Conservation (phyloP, 1,140 invertebrate genomes). For the Drosophila arawakana region DNA sequence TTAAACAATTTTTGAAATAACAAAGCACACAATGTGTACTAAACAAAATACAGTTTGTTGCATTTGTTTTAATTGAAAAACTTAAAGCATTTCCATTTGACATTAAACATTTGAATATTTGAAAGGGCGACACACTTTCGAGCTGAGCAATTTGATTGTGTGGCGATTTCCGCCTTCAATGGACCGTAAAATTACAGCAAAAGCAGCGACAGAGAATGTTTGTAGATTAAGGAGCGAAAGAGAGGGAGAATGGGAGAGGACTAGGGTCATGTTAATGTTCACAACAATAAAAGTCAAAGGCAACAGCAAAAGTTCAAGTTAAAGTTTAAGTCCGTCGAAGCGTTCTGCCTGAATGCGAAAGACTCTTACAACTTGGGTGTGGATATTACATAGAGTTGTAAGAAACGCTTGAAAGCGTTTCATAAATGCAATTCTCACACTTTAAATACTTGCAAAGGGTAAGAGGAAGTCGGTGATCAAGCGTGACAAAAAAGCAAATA, state of each 20-base stretch:
- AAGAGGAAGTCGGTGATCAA: not conserved
- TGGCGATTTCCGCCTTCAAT: conserved; percentile 68
- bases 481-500: conserved; percentile 33
- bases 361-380: conserved; percentile 18
- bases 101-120: conserved; percentile 13
- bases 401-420: conserved; percentile 37
- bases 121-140: conserved; percentile 31
- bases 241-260: not conserved
- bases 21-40: not conserved
- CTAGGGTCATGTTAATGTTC: conserved; percentile 43
- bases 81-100: conserved; percentile 50
- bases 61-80: conserved; percentile 53
- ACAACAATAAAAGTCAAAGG: conserved; percentile 39
- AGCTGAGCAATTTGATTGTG: conserved; percentile 58
- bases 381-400: conserved; percentile 28
- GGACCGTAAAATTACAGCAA: conserved; percentile 72
- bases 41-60: conserved; percentile 48
- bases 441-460: not conserved
- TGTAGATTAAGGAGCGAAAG: conserved; percentile 1
- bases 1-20: conserved; percentile 44
- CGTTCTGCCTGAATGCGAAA: conserved; percentile 34
- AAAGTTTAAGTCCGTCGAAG: conserved; percentile 34
- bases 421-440: conserved; percentile 49
- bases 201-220: conserved; percentile 20
- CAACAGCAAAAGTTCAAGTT: conserved; percentile 32